These are phyloP conservation scores for Montipora capricornis DNA, from an alignment of 64 coral and sea anemone species.

Conservation along the genomic window DNA sequence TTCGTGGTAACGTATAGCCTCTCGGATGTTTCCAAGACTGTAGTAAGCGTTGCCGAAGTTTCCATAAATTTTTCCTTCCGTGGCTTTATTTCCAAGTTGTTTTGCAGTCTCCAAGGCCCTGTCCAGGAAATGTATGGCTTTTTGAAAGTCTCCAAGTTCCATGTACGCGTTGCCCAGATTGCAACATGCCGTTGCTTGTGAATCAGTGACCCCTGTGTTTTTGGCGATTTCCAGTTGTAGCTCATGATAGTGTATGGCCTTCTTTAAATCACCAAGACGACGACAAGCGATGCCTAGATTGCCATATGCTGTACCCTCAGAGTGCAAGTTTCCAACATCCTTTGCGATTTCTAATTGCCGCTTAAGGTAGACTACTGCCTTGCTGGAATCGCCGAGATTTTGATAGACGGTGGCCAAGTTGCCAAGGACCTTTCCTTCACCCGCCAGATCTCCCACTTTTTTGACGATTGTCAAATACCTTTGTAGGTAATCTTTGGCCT, in stretches of 20 bases:
- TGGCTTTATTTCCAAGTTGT: neutral
- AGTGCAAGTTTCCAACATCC: neutral
- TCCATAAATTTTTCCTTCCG: neutral
- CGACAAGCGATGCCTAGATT: conserved; percentile 11
- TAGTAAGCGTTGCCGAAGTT: conserved; percentile 26
- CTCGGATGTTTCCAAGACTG: neutral
- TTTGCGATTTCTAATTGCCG: neutral
- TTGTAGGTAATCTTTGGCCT: conserved; percentile 16
- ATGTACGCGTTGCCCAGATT: conserved; percentile 10
- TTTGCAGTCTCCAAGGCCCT: neutral
- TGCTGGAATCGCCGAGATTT: neutral
- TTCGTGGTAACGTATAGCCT: conserved; percentile 13
- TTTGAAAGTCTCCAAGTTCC: conserved; percentile 15
- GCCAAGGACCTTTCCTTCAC: neutral
- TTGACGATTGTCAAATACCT: neutral
- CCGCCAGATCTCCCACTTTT: neutral
- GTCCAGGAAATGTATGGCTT: neutral
- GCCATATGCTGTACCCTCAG: neutral
- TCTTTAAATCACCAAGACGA: neutral
- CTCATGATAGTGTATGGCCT: conserved; percentile 19
- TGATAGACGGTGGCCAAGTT: neutral
- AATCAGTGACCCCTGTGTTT: neutral
- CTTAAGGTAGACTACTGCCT: conserved; percentile 6
- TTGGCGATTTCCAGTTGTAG: conserved; percentile 1
- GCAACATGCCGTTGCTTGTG: neutral